Evolutionary conservation across 2,888 invertebrate species (phyloP).

Genomic region (Globia sparganii): DNA sequence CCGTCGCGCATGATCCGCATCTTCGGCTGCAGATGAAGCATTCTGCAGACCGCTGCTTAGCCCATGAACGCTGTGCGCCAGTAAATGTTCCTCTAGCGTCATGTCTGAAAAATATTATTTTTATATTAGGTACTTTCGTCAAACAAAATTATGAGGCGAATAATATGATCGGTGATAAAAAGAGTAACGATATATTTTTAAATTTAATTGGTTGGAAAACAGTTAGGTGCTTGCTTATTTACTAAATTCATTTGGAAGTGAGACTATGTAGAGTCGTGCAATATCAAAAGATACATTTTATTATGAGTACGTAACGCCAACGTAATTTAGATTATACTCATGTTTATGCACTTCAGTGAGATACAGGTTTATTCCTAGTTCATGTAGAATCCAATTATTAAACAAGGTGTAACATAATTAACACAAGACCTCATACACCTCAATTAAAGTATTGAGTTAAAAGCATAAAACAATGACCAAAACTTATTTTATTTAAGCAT

Average conservation of each 20-base stretch:
- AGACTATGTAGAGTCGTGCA: neutral
- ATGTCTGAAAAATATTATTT: constrained; percentile 72
- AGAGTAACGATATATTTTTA: neutral
- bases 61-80: constrained; percentile 68
- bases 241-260: neutral
- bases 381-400: neutral
- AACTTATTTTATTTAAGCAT: too few relatives aligned
- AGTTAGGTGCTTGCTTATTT: neutral
- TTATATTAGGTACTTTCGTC: too few relatives aligned
- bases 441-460: too few relatives aligned
- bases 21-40: neutral
- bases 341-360: neutral
- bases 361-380: neutral
- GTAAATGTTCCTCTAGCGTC: constrained; percentile 81
- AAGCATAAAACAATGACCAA: too few relatives aligned
- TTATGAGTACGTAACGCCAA: neutral
- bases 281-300: neutral
- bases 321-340: neutral
- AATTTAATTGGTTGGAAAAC: neutral
- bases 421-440: too few relatives aligned
- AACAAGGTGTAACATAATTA: too few relatives aligned
- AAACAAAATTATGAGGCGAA: neutral
- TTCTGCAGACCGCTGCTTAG: constrained; percentile 69
- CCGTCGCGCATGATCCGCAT: constrained; percentile 69
- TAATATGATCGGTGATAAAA: neutral